Base-by-base conservation (phyloP, 2,113 vertebrate genomes). In the Speoplatyrhinus poulsoni region DNA sequence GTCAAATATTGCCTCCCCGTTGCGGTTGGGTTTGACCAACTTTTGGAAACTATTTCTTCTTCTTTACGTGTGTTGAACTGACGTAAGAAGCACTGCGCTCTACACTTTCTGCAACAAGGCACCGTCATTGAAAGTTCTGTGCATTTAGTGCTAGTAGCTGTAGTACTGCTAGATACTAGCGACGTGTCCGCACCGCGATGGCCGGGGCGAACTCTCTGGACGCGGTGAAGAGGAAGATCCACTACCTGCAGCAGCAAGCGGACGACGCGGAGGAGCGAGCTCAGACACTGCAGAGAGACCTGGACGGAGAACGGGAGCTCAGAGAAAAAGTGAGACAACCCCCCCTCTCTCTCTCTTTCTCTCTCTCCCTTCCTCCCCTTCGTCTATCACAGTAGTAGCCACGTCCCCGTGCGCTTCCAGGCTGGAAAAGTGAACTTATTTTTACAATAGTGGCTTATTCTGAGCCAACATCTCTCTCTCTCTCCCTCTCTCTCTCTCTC, bases 181-280 rank as follows among this genome's bases (percentile, higher is more conserved):
- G 19, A 32, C 49, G 12, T 54, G 46, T 9, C 33, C 53, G 67
- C 19, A 11, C 8, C 15, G 86, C 47, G 61, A 98, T 98, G 96
- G 94, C 96, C 87, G 91, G 95, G 87, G 79, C 93, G 79, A 97
- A 94, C 90, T 98, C 96, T 81, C 85, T 98, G 94, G 96, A 98
- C 77, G 95, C 96, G 32, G 97, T 98, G 78, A 97, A 98, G 88
- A 95, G 95, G 89, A 98, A 99, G 93, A 98, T 98, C 90, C 96
- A 97, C 91, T 93, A 92, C 91, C 94, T 98, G 92, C 97, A 98
- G 91, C 96, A 95, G 90, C 95, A 98, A 90, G 96, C 96, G 60
- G 96, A 98, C 89, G 95, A 96, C 83, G 96, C 96, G 36, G 96
- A 98, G 86, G 96, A 97, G 65, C 94, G 95, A 69, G 94, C 96